Evolutionary conservation across 2,113 vertebrate genomes (phyloP).

Genomic region (Alectura lathami): DNA sequence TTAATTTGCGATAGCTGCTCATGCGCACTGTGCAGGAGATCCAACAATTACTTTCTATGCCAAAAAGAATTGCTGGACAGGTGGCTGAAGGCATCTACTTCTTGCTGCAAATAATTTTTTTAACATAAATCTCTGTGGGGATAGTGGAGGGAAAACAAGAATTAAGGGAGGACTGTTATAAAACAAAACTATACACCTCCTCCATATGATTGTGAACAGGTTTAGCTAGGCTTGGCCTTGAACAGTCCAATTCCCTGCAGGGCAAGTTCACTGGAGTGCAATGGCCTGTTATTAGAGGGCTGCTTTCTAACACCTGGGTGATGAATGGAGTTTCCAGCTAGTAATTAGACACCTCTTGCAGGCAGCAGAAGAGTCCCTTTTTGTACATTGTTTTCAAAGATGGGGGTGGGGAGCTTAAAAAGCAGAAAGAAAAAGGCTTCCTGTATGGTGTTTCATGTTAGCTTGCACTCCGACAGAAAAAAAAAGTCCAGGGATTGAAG

Average conservation of each 20-base stretch:
- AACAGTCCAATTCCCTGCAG: slow-evolving; percentile 1
- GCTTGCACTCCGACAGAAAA: neutral
- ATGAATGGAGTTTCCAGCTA: slow-evolving; percentile 56
- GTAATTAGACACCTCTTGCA: slow-evolving; percentile 48
- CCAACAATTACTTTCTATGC: neutral
- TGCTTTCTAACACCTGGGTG: slow-evolving; percentile 60
- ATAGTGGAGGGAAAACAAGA: slow-evolving; percentile 6
- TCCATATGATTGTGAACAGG: neutral
- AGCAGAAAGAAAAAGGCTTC: neutral
- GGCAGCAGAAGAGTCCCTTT: slow-evolving; percentile 30
- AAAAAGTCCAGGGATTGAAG: neutral
- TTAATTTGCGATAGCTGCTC: neutral
- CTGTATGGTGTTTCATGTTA: neutral
- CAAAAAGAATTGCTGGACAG: slow-evolving; percentile 2
- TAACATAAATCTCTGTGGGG: neutral
- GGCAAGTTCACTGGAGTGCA: slow-evolving; percentile 29
- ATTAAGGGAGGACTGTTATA: neutral
- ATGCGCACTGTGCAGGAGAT: neutral
- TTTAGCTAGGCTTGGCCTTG: neutral
- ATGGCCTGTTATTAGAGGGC: slow-evolving; percentile 4
- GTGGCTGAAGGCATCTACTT: slow-evolving; percentile 12
- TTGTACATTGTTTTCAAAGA: slow-evolving; percentile 35
- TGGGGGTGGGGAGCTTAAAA: neutral
- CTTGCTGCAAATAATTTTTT: neutral
- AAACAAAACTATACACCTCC: neutral